Percentiles rank a stretch among this genome's conserved stretches.
Evolutionary conservation across 2,113 vertebrate genomes (phyloP).

Genomic region (Gymnarchus niloticus): DNA sequence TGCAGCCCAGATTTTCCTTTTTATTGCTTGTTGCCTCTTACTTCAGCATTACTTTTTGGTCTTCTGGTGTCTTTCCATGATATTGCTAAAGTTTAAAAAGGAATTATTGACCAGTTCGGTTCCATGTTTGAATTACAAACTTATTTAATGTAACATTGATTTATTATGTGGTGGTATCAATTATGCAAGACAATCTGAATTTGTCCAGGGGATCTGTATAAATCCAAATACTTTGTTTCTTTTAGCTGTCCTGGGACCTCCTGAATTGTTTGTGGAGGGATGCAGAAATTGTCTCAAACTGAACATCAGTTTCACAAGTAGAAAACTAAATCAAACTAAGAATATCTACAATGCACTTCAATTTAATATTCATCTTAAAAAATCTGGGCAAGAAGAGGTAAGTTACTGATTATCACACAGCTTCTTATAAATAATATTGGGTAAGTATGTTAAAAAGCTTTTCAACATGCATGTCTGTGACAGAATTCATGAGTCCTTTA

Average conservation of each 20-base stretch:
- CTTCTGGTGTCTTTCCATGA: too few species aligned
- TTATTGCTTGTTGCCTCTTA: too few species aligned
- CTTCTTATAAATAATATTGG: not conserved
- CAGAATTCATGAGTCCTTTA: not conserved
- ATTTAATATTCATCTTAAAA: constrained; percentile 3
- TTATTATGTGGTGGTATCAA: not conserved
- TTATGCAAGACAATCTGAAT: not conserved
- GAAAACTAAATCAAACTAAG: not conserved
- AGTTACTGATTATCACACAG: not conserved
- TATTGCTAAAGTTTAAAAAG: too few species aligned
- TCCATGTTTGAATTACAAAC: not conserved
- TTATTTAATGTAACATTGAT: not conserved
- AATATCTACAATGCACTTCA: fast-evolving
- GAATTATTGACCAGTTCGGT: not conserved
- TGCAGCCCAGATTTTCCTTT: too few species aligned
- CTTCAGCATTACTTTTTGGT: too few species aligned
- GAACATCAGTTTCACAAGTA: constrained; percentile 36
- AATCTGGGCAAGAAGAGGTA: not conserved
- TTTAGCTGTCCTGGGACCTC: constrained; percentile 42
- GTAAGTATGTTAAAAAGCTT: not conserved
- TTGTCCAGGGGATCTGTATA: not conserved
- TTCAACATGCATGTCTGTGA: not conserved
- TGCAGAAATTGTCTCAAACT: constrained; percentile 39
- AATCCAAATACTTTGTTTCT: not conserved
- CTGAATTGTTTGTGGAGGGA: constrained; percentile 32